phyloP scores from a whole-genome alignment of 92 coral and sea anemone genomes.

The Siderastrea siderea region DNA sequence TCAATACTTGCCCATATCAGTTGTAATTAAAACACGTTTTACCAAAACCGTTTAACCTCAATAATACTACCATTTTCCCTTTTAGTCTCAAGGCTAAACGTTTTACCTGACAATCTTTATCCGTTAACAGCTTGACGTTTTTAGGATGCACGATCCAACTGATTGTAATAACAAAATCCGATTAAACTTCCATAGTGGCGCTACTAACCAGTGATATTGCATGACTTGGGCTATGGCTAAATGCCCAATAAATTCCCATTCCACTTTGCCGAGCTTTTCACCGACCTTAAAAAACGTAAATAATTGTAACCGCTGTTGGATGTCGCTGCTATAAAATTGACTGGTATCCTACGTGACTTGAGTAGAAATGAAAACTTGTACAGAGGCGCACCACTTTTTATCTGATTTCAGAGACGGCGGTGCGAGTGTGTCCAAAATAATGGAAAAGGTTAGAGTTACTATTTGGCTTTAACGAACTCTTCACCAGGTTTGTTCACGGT shows the following conservation, averaged over 20 bases:
- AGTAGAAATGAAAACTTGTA: no score
- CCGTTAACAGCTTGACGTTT: neutral
- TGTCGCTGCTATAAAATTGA: no score
- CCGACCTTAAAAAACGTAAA: no score
- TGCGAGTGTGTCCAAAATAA: no score
- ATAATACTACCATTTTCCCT: neutral
- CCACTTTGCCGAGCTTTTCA: no score
- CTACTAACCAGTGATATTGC: neutral
- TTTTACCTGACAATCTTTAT: neutral
- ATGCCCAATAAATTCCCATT: neutral
- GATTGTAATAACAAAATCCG: neutral
- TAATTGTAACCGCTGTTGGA: no score
- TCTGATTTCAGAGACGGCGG: no score
- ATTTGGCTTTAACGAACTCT: no score
- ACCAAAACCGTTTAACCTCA: conserved; percentile 31
- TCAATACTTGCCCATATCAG: neutral
- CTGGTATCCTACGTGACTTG: no score
- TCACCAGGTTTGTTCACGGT: no score
- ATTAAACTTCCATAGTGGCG: neutral
- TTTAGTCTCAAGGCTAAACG: neutral
- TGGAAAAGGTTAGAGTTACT: no score
- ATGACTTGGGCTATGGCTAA: neutral
- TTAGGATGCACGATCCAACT: neutral
- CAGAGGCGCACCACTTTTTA: no score
- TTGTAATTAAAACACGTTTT: neutral